These are phyloP conservation scores for Argyra leucocephala DNA, from an alignment of 2,888 invertebrate species.

Conservation along the genomic window DNA sequence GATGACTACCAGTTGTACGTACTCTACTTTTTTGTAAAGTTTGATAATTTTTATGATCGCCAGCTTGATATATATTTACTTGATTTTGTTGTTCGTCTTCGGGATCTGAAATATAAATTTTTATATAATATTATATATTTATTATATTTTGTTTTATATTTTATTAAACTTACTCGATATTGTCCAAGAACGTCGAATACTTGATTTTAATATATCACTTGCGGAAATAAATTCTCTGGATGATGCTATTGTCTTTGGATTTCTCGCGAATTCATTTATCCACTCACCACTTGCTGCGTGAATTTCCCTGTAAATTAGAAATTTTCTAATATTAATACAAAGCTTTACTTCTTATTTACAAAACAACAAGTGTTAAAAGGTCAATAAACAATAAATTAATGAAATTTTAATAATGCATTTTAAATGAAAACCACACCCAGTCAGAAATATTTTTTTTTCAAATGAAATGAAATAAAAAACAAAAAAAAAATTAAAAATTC, in stretches of 20 bases:
- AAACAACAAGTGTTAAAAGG: too few species aligned
- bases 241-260: constrained; percentile 39
- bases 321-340: too few species aligned
- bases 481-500: neutral
- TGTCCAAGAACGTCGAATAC: constrained; percentile 61
- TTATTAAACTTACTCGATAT: constrained; percentile 52
- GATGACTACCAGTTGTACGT: constrained; percentile 40
- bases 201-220: constrained; percentile 55
- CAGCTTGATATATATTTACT: neutral
- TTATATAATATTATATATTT: neutral
- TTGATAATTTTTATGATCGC: constrained; percentile 39
- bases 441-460: neutral
- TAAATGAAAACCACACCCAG: constrained; percentile 5
- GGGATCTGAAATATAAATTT: constrained; percentile 31
- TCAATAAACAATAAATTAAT: too few species aligned
- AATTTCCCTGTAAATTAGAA: constrained; percentile 52
- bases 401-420: too few species aligned
- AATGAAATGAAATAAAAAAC: too few species aligned
- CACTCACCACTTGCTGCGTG: constrained; percentile 60
- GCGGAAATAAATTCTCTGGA: constrained; percentile 46
- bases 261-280: constrained; percentile 52
- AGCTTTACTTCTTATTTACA: too few species aligned
- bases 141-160: neutral
- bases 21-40: constrained; percentile 51
- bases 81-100: constrained; percentile 32